phyloP scores from a whole-genome alignment of 1,140 invertebrate genomes.

The Oncopodura yosiiana region DNA sequence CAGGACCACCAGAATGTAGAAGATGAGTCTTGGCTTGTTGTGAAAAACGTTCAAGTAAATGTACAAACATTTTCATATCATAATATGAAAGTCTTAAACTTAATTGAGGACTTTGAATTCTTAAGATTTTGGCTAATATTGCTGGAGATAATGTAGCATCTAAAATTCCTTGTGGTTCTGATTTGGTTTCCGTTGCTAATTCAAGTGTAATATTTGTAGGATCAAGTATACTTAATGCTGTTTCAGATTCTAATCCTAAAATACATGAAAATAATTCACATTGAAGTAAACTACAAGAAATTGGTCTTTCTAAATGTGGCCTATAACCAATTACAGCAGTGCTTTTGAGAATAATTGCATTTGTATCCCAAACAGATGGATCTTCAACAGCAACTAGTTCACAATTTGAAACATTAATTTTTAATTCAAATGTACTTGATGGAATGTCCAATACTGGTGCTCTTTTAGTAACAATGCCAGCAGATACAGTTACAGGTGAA shows the following conservation, averaged over 20 bases:
- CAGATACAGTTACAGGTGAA: constrained; percentile 38
- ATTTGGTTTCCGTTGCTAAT: constrained; percentile 39
- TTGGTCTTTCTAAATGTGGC: constrained; percentile 59
- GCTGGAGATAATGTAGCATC: constrained; percentile 38
- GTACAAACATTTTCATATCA: constrained; percentile 81
- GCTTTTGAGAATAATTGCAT: constrained; percentile 87
- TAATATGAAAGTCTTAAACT: constrained; percentile 84
- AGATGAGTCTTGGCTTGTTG: constrained; percentile 47
- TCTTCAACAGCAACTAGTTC: constrained; percentile 91
- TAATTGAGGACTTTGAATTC: constrained; percentile 55
- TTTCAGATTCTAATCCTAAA: constrained; percentile 82
- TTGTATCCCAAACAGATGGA: constrained; percentile 72
- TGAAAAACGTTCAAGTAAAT: constrained; percentile 77
- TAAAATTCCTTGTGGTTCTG: constrained; percentile 39
- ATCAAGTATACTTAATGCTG: constrained; percentile 90
- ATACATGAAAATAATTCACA: constrained; percentile 91
- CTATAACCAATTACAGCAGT: constrained; percentile 77
- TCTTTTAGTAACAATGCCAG: constrained; percentile 43
- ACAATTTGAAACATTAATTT: constrained; percentile 89
- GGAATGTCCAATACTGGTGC: constrained; percentile 44
- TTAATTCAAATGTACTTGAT: constrained; percentile 57
- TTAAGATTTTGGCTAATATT: constrained; percentile 25
- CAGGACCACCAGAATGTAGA: background rate
- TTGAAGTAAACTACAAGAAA: constrained; percentile 78
- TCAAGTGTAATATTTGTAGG: constrained; percentile 70